These are phyloP conservation scores for Bradypodion ventrale DNA, from an alignment of 2,797 vertebrate genomes.

Conservation along the genomic window DNA sequence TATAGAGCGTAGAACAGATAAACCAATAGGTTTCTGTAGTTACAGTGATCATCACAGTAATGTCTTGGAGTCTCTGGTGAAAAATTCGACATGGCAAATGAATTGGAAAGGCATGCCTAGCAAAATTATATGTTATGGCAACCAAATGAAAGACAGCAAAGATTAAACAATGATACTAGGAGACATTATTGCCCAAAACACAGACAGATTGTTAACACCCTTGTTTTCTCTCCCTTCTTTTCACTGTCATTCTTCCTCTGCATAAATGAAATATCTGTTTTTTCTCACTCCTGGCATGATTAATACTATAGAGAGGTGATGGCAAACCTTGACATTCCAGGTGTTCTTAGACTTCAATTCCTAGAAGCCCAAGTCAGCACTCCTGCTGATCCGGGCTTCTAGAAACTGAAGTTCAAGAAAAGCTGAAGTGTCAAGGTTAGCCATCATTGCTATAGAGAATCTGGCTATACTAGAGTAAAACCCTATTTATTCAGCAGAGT, in stretches of 20 bases:
- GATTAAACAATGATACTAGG: constrained; percentile 41
- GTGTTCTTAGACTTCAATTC: too few relatives aligned
- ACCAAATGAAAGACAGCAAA: constrained; percentile 55
- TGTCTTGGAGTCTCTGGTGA: constrained; percentile 44
- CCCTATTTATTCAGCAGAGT: neutral
- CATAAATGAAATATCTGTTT: constrained; percentile 21
- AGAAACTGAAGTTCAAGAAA: too few relatives aligned
- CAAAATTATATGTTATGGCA: constrained; percentile 45
- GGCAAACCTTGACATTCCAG: too few relatives aligned
- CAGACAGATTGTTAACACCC: constrained; percentile 26
- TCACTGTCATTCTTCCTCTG: constrained; percentile 6
- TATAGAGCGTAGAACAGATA: constrained; percentile 43
- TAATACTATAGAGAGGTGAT: neutral
- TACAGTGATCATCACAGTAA: constrained; percentile 38
- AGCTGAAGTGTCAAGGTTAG: too few relatives aligned
- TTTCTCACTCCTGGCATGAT: constrained; percentile 8
- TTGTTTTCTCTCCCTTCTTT: constrained; percentile 35
- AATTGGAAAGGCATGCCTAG: constrained; percentile 28
- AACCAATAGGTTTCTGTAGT: constrained; percentile 54
- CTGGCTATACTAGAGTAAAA: constrained; percentile 23
- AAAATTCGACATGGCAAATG: constrained; percentile 43
- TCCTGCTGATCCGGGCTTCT: too few relatives aligned
- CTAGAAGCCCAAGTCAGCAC: too few relatives aligned
- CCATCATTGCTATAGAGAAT: constrained; percentile 21
- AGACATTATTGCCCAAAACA: constrained; percentile 44